phyloP scores from a whole-genome alignment of 2,113 vertebrate genomes.

The Barbus barbus region DNA sequence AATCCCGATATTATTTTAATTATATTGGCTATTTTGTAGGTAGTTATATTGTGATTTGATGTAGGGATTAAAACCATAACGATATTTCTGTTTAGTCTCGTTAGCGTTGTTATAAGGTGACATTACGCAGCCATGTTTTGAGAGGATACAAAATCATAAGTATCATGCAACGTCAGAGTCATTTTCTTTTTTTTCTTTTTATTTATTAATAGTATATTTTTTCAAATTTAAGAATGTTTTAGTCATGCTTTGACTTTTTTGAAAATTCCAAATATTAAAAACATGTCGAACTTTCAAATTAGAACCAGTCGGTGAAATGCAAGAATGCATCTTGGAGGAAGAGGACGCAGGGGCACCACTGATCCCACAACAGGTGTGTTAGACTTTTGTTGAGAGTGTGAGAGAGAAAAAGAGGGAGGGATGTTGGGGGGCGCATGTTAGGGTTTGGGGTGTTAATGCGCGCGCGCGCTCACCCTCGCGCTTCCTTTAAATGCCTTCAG shows the following conservation, averaged over 20 bases:
- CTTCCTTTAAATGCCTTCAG: constrained; percentile 64
- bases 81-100: background rate
- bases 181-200: background rate
- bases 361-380: constrained; percentile 76
- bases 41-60: background rate
- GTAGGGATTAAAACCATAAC: background rate
- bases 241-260: background rate
- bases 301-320: constrained; percentile 20
- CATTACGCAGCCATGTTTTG: background rate
- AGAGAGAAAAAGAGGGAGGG: constrained; percentile 34
- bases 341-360: constrained; percentile 58
- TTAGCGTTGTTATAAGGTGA: background rate
- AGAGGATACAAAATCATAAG: background rate
- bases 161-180: constrained; percentile 56
- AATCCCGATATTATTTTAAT: background rate
- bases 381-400: constrained; percentile 51
- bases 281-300: background rate
- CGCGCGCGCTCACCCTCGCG: constrained; percentile 21
- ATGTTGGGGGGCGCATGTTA: constrained; percentile 43
- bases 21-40: background rate
- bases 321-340: constrained; percentile 14
- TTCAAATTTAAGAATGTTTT: background rate
- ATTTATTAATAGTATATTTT: background rate
- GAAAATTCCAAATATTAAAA: background rate
- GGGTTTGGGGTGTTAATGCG: constrained; percentile 43